A percentile compares a stretch with the other conserved stretches of the same genome.
Conservation (phyloP, 2,113 vertebrate genomes). For the Ammodytes marinus region DNA sequence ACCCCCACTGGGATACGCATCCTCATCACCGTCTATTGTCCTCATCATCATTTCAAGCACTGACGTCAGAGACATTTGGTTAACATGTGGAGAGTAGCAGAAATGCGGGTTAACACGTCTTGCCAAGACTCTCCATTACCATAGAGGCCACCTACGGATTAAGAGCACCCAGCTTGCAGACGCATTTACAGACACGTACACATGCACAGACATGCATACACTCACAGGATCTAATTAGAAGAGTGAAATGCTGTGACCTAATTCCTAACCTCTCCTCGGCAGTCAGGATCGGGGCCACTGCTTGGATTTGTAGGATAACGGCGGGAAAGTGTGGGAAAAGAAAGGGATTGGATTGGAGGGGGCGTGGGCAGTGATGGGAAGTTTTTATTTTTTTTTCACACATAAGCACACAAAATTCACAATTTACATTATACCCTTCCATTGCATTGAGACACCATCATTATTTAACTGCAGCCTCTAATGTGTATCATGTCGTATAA, state of each 20-base stretch:
- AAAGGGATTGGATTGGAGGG: slow-evolving; percentile 23
- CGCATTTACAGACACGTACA: slow-evolving; percentile 56
- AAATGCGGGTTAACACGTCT: slow-evolving; percentile 63
- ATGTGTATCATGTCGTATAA: not conserved
- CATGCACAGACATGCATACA: slow-evolving; percentile 50
- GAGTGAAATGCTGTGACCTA: slow-evolving; percentile 78
- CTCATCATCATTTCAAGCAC: slow-evolving; percentile 13
- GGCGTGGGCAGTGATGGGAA: not conserved
- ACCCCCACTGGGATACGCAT: slow-evolving; percentile 7
- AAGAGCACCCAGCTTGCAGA: slow-evolving; percentile 62
- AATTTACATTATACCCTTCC: too few species aligned
- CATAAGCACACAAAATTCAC: too few species aligned
- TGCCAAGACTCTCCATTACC: slow-evolving; percentile 68
- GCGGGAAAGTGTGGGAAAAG: slow-evolving; percentile 45
- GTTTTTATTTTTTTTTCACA: too few species aligned
- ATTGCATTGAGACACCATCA: not conserved
- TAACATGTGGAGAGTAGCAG: slow-evolving; percentile 36
- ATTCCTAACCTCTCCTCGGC: slow-evolving; percentile 74
- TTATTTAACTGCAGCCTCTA: not conserved
- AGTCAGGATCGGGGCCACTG: slow-evolving; percentile 48
- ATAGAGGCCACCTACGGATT: slow-evolving; percentile 74
- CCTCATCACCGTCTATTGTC: slow-evolving; percentile 11
- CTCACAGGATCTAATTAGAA: slow-evolving; percentile 76
- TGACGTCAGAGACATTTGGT: slow-evolving; percentile 46
- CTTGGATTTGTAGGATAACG: slow-evolving; percentile 57